phyloP scores from a whole-genome alignment of 2,797 vertebrate genomes.

The Ibycter americanus region DNA sequence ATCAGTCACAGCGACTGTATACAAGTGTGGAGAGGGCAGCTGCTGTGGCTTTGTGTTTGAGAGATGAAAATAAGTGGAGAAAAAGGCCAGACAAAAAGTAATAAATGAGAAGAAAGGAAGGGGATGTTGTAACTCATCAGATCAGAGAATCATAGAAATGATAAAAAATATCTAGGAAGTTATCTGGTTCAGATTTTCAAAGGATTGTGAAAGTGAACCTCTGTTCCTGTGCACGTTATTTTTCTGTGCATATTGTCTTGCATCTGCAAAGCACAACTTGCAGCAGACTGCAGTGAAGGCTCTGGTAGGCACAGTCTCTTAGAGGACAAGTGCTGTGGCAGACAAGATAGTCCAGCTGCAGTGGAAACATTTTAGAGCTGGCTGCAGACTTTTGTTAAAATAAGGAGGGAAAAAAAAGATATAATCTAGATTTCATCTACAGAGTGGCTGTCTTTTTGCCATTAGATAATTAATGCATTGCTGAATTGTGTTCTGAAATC shows the following conservation, averaged over 20 bases:
- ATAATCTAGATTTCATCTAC: background rate
- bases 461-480: background rate
- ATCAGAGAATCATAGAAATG: background rate
- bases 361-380: background rate
- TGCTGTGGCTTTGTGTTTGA: background rate
- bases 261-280: background rate
- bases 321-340: background rate
- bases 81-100: background rate
- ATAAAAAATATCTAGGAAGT: background rate
- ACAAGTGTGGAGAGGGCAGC: background rate
- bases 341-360: constrained; percentile 2
- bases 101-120: background rate
- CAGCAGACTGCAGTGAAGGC: background rate
- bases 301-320: background rate
- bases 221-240: background rate
- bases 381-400: background rate
- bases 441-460: background rate
- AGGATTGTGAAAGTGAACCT: background rate
- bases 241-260: background rate
- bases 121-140: background rate
- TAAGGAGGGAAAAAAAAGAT: background rate
- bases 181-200: background rate
- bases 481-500: background rate
- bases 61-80: background rate
- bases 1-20: background rate